phyloP scores from a whole-genome alignment of 2,888 invertebrate species.

The Shargacucullia verbasci region DNA sequence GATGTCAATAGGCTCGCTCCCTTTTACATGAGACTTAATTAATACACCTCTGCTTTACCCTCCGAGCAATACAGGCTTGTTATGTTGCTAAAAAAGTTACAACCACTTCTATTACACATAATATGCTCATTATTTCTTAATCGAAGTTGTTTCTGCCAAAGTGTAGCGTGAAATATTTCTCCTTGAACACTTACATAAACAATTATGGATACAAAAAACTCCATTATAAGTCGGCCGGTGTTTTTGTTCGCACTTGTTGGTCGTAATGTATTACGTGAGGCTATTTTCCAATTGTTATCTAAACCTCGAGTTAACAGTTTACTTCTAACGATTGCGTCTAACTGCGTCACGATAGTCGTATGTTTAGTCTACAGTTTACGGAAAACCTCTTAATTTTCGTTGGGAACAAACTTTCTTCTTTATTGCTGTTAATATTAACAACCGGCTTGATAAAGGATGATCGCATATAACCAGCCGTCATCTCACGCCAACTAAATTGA shows the following conservation, averaged over 20 bases:
- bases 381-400: background rate
- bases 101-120: background rate
- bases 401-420: no score
- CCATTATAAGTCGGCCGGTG: conserved; percentile 30
- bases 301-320: conserved; percentile 65
- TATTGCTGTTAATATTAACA: no score
- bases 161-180: conserved; percentile 40
- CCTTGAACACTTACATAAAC: conserved; percentile 54
- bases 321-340: conserved; percentile 47
- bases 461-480: no score
- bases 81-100: no score
- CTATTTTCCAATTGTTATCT: conserved; percentile 72
- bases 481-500: no score
- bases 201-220: conserved; percentile 48
- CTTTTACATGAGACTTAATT: no score
- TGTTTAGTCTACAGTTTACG: background rate
- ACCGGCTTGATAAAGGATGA: no score
- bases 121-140: conserved; percentile 18
- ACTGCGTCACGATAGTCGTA: conserved; percentile 4
- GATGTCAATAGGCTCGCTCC: no score
- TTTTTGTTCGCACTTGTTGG: conserved; percentile 50
- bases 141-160: conserved; percentile 12
- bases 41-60: no score
- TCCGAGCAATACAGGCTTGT: no score
- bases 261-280: conserved; percentile 78